phyloP scores from a whole-genome alignment of 2,113 vertebrate genomes.

The Periophthalmus modestus region DNA sequence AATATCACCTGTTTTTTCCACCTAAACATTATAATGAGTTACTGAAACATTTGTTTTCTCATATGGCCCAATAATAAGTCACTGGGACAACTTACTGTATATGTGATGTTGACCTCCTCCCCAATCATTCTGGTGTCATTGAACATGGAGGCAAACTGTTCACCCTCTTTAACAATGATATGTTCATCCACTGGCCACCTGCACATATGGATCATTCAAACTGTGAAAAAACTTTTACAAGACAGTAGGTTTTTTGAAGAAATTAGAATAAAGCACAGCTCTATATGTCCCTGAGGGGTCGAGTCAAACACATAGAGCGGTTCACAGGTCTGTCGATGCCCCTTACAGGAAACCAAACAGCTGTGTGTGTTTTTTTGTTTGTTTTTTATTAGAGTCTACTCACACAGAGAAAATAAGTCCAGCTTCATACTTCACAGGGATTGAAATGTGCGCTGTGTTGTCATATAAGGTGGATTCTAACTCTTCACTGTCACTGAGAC shows the following conservation, averaged over 20 bases:
- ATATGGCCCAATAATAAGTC: not conserved
- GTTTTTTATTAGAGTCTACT: constrained; percentile 23
- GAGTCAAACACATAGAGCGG: too few relatives aligned
- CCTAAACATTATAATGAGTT: constrained; percentile 65
- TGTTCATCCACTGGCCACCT: constrained; percentile 76
- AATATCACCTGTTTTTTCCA: constrained; percentile 78
- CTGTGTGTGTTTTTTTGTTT: too few relatives aligned
- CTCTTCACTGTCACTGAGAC: constrained; percentile 91
- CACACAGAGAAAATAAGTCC: constrained; percentile 87
- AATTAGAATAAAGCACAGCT: too few relatives aligned
- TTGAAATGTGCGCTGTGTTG: constrained; percentile 81
- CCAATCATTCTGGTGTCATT: constrained; percentile 85
- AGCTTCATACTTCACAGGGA: constrained; percentile 88
- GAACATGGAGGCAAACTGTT: constrained; percentile 75
- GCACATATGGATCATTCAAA: not conserved
- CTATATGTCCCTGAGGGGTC: too few relatives aligned
- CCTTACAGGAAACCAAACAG: too few relatives aligned
- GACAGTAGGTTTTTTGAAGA: too few relatives aligned
- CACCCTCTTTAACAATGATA: constrained; percentile 82
- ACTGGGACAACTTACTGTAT: constrained; percentile 80
- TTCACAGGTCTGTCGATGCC: too few relatives aligned
- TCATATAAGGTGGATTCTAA: constrained; percentile 76
- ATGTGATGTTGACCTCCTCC: constrained; percentile 86
- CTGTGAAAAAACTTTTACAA: too few relatives aligned
- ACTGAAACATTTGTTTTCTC: not conserved